Evolutionary conservation across 2,113 vertebrate genomes (phyloP).

Genomic region (Candoia aspera): DNA sequence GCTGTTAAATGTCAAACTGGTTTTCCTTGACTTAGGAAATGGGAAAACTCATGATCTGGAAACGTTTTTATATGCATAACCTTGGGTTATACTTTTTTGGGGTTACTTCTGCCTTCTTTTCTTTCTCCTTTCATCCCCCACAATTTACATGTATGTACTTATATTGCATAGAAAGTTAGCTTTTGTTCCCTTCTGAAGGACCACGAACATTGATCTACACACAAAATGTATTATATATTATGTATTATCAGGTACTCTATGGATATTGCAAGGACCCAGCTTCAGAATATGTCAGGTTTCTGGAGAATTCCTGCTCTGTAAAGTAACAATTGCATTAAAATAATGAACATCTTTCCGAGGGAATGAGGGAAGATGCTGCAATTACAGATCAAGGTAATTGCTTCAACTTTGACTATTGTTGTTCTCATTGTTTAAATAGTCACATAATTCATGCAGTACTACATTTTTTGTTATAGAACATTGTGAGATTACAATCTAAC

Average conservation of each 20-base stretch:
- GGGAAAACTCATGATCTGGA: neutral
- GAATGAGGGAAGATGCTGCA: slow-evolving; percentile 55
- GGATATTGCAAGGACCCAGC: slow-evolving; percentile 39
- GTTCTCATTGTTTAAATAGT: slow-evolving; percentile 52
- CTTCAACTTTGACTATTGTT: slow-evolving; percentile 66
- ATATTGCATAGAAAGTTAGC: neutral
- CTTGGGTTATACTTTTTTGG: neutral
- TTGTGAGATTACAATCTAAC: neutral
- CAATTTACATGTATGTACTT: neutral
- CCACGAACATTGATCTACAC: neutral
- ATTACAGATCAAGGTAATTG: slow-evolving; percentile 58
- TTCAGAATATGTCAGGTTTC: slow-evolving; percentile 57
- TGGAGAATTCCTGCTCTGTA: slow-evolving; percentile 51
- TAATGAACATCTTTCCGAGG: slow-evolving; percentile 52
- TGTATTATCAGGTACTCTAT: neutral
- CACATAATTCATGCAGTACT: slow-evolving; percentile 40
- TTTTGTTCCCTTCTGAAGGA: neutral
- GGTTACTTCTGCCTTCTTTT: too few species aligned
- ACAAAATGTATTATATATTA: too few species aligned
- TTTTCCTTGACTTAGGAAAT: neutral
- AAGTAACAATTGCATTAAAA: slow-evolving; percentile 43
- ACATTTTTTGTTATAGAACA: slow-evolving; percentile 64
- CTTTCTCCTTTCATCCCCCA: too few species aligned
- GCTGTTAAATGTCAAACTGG: neutral
- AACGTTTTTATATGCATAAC: neutral